Evolutionary conservation across 2,113 vertebrate genomes (phyloP).

Genomic region (Regulus satrapa): DNA sequence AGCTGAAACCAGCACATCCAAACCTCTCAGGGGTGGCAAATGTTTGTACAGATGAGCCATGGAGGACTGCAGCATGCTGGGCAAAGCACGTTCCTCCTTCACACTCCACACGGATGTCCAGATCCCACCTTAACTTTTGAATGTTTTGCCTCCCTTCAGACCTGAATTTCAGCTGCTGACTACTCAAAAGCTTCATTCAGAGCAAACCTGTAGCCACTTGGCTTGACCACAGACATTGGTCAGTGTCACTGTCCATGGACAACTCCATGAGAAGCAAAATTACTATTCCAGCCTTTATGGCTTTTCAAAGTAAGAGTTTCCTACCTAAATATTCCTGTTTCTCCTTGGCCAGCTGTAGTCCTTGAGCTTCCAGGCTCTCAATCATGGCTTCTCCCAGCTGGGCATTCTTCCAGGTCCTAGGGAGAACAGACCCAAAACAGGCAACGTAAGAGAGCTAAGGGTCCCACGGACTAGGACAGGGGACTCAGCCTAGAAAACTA

Average conservation of each 20-base stretch:
- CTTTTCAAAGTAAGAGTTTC: background rate
- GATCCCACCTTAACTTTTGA: background rate
- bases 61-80: background rate
- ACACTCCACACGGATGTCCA: background rate
- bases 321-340: constrained; percentile 96
- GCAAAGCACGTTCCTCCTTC: background rate
- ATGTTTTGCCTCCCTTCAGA: background rate
- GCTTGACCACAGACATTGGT: background rate
- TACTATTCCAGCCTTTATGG: background rate
- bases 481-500: background rate
- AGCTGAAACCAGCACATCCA: background rate
- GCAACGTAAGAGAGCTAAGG: background rate
- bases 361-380: constrained; percentile 94
- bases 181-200: background rate
- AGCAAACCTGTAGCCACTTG: background rate
- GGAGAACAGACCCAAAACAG: constrained; percentile 11
- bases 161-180: background rate
- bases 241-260: too few relatives aligned
- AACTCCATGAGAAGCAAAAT: background rate
- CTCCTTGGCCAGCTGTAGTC: constrained; percentile 94
- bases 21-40: background rate
- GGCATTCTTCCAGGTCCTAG: constrained; percentile 94
- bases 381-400: constrained; percentile 98
- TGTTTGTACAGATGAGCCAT: background rate
- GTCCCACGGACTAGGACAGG: background rate